Evolutionary conservation across 2,113 vertebrate genomes (phyloP), one percentile per base, ranked within the genome.

Genomic region (Calonectris borealis): DNA sequence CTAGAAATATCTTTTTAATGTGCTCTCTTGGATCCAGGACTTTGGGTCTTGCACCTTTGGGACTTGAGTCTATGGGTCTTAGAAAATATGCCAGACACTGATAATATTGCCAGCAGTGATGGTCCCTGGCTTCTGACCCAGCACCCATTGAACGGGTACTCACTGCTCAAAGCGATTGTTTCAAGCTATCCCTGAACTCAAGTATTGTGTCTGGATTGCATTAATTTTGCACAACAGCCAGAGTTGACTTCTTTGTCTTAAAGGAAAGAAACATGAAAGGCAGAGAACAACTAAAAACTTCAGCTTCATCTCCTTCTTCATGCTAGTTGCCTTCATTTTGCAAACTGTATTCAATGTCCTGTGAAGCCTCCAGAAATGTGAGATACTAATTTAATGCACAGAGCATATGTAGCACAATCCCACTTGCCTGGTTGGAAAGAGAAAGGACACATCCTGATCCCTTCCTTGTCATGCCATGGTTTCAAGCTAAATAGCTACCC

Each of bases 131-230:
- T 90, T 92, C 5, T 17, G 61, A 81, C 6, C 8, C 48, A 80
- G 11, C 5, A 65, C 1, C 24, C 11, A 8, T 1, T 72, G 48
- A 79, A 44, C 0, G 3, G 19, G 3, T 46, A 31, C 36, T 83
- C 18, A 38, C 4, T 70, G 29, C 29, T 71, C 18, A 83, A 55
- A 85, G 25, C 1, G 0, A 13, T 25, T 48, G 21, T 77, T 93
- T 83, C 73, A 73, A 84, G 17, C 46, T 68, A 2, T n/a, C n/a
- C 7, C 25, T 48, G 20, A 90, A 21, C 32, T 93, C n/a, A 36
- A 51, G 20, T 2, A 17, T 16, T 31, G 17, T 85, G 32, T 32
- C 32, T 69, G 17, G 11, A n/a, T 26, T 77, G 13, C 34, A 26
- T 38, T 90, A 9, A 48, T 62, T 76, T 91, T 22, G 21, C 22